Percentiles rank a stretch among this genome's conserved stretches.
These are phyloP conservation scores for Tortricodes alternella DNA, from an alignment of 2,888 invertebrate species.

Conservation along the genomic window DNA sequence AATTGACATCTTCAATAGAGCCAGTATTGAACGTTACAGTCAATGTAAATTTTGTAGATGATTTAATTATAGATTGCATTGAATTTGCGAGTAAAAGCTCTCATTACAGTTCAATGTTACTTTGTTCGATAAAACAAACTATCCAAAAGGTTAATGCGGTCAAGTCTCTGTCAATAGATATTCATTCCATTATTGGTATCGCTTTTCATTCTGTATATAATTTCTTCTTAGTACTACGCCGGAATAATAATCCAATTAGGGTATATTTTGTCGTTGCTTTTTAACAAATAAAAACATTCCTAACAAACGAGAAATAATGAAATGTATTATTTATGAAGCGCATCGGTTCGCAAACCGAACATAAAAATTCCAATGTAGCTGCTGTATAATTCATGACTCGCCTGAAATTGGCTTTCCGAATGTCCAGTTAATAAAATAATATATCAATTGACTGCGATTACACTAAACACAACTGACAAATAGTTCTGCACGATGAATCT, in stretches of 20 bases:
- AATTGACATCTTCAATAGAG: not conserved
- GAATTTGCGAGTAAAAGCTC: no score
- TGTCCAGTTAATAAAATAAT: not conserved
- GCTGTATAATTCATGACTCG: conserved; percentile 6
- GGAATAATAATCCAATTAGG: not conserved
- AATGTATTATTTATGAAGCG: conserved; percentile 30
- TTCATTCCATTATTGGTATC: not conserved
- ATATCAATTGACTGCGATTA: not conserved
- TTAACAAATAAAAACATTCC: conserved; percentile 4
- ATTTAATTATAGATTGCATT: not conserved
- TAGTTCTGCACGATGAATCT: no score
- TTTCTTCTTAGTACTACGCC: no score
- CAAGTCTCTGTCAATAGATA: not conserved
- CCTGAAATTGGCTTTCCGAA: not conserved
- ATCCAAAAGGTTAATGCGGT: not conserved
- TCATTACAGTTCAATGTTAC: no score
- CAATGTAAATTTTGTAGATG: conserved; percentile 15
- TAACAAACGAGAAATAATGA: conserved; percentile 23
- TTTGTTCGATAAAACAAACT: no score
- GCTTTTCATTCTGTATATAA: not conserved
- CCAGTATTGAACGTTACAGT: conserved; percentile 12
- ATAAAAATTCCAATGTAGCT: conserved; percentile 20
- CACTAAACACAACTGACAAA: not conserved
- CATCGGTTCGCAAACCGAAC: conserved; percentile 2
- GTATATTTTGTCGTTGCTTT: conserved; percentile 3